phyloP scores from a whole-genome alignment of 2,797 vertebrate species.

The Pantherophis alleghaniensis region DNA sequence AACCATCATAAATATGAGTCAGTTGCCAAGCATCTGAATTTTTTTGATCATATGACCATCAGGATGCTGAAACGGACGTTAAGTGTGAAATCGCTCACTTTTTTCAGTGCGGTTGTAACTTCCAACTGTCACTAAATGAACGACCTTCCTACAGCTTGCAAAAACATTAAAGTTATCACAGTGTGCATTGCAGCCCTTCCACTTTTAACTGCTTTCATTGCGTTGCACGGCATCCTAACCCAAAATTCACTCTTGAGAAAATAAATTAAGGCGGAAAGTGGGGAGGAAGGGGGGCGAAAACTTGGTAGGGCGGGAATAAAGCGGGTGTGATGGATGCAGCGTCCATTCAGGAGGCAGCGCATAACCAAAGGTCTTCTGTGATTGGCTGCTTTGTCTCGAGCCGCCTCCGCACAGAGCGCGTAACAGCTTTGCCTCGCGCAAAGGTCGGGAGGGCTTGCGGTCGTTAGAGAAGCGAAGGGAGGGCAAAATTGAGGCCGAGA shows the following conservation, averaged over 20 bases:
- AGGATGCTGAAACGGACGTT: no score
- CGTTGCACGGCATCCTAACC: background rate
- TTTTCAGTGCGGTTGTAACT: background rate
- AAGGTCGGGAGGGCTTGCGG: background rate
- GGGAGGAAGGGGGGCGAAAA: no score
- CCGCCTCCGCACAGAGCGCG: background rate
- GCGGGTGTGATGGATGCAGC: fast-evolving
- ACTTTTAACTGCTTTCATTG: background rate
- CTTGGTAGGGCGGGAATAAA: background rate
- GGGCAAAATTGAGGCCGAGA: background rate
- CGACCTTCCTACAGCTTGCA: background rate
- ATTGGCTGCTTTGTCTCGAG: background rate
- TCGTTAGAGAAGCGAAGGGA: background rate
- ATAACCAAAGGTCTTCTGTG: background rate
- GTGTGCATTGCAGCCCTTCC: background rate
- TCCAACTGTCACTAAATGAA: background rate
- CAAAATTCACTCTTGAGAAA: background rate
- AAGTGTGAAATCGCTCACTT: background rate
- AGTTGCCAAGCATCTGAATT: no score
- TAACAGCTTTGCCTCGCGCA: background rate
- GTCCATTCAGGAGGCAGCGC: background rate
- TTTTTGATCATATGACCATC: no score
- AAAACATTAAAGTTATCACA: background rate
- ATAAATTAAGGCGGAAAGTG: background rate
- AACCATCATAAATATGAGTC: no score